Percentiles rank a stretch among this genome's conserved stretches.
Evolutionary conservation across 2,797 vertebrate species (phyloP).

Genomic region (Gallinago solitaria): DNA sequence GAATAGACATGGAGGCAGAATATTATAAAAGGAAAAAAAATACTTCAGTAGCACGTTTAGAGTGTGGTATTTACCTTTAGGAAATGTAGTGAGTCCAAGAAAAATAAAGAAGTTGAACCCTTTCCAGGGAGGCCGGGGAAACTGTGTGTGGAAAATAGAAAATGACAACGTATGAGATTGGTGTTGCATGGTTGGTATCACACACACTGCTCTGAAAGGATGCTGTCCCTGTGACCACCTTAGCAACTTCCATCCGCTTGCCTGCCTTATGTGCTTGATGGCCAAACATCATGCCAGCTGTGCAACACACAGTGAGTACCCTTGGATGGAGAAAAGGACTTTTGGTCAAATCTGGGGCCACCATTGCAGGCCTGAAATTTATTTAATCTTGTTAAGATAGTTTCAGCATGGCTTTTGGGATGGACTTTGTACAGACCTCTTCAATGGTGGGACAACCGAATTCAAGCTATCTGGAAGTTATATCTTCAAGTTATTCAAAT

Average conservation of each 20-base stretch:
- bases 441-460: not conserved
- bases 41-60: not conserved
- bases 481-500: not conserved
- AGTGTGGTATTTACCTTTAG: not conserved
- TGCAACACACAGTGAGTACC: fast-evolving
- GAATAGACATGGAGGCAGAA: not conserved
- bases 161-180: no score
- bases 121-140: not conserved
- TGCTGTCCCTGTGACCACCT: not conserved
- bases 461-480: not conserved
- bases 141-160: not conserved
- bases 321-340: not conserved
- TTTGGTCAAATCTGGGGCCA: not conserved
- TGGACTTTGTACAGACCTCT: not conserved
- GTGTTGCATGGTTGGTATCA: not conserved
- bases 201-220: not conserved
- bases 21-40: not conserved
- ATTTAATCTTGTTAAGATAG: not conserved
- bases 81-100: not conserved
- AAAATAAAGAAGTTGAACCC: not conserved
- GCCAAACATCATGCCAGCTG: not conserved
- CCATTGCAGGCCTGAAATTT: not conserved
- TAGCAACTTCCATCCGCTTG: not conserved
- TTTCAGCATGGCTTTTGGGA: not conserved
- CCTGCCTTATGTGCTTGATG: fast-evolving